Conservation (phyloP, 2,797 vertebrate species). For the Liparis tanakae region DNA sequence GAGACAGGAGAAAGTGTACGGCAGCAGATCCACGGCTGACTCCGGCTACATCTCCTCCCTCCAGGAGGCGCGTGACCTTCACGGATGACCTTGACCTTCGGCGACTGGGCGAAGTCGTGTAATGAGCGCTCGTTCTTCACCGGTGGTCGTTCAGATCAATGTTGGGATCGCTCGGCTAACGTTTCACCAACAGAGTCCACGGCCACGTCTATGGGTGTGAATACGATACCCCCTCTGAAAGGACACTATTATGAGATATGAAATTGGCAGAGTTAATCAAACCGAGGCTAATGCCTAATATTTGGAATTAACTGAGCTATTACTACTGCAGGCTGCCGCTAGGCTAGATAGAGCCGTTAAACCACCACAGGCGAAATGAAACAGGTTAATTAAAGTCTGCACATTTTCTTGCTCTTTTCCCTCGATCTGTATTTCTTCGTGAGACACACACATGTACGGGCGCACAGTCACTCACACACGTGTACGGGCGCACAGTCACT, state of each 20-base stretch:
- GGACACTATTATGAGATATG: slow-evolving; percentile 68
- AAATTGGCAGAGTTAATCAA: slow-evolving; percentile 79
- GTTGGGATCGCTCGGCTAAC: slow-evolving; percentile 38
- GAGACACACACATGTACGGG: slow-evolving; percentile 29
- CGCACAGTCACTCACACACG: slow-evolving; percentile 22
- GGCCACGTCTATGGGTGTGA: slow-evolving; percentile 55
- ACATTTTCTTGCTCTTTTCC: slow-evolving; percentile 58
- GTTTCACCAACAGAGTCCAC: slow-evolving; percentile 48
- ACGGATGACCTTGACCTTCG: slow-evolving; percentile 70
- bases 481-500: slow-evolving; percentile 29
- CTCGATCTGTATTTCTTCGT: slow-evolving; percentile 43
- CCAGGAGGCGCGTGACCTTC: slow-evolving; percentile 61
- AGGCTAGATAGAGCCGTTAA: slow-evolving; percentile 72
- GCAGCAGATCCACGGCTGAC: slow-evolving; percentile 43
- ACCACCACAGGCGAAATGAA: slow-evolving; percentile 75
- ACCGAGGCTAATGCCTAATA: slow-evolving; percentile 73
- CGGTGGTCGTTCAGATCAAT: slow-evolving; percentile 58
- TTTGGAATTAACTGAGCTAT: slow-evolving; percentile 76
- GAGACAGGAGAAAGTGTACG: slow-evolving; percentile 36
- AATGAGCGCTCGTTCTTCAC: slow-evolving; percentile 62
- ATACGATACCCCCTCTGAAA: slow-evolving; percentile 58
- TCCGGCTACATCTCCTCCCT: slow-evolving; percentile 18
- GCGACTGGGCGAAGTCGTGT: slow-evolving; percentile 45
- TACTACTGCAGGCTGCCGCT: slow-evolving; percentile 64
- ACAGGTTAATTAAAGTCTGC: slow-evolving; percentile 82